A percentile compares a stretch with the other conserved stretches of the same genome.
These are phyloP conservation scores for Lepus americanus DNA, from an alignment of 2,113 vertebrate species.

Conservation along the genomic window DNA sequence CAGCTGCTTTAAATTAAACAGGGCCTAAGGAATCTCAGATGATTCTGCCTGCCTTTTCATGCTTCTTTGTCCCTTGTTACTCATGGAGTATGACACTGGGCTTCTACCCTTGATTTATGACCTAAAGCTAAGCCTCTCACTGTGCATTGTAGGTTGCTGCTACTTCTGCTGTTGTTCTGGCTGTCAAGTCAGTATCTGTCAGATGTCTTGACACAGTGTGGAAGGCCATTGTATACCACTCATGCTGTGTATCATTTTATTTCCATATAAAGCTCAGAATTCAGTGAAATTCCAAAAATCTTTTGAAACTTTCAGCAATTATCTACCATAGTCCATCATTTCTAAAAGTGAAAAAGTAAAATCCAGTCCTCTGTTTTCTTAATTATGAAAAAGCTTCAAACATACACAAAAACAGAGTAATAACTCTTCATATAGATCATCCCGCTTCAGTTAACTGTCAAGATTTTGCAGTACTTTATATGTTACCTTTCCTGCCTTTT, in stretches of 20 bases:
- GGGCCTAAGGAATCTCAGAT: background rate
- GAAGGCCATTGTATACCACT: background rate
- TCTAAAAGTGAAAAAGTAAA: background rate
- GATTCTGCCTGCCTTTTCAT: background rate
- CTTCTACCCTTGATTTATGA: background rate
- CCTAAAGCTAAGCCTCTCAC: background rate
- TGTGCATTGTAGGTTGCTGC: background rate
- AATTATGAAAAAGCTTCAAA: background rate
- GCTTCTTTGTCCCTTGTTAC: background rate
- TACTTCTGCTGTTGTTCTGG: background rate
- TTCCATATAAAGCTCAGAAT: background rate
- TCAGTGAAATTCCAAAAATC: background rate
- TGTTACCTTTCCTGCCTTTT: background rate
- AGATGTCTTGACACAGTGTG: background rate
- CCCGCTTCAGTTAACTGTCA: background rate
- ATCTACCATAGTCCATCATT: background rate
- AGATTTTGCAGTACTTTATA: background rate
- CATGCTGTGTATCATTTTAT: background rate
- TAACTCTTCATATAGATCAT: background rate
- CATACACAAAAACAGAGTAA: background rate
- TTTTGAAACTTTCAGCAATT: background rate
- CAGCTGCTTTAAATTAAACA: constrained; percentile 57
- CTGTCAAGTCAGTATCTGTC: background rate
- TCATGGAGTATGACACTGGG: background rate
- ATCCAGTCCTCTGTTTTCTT: background rate